These are phyloP conservation scores for Drosophila chauvacae DNA, from an alignment of 1,140 invertebrate species.

Conservation along the genomic window DNA sequence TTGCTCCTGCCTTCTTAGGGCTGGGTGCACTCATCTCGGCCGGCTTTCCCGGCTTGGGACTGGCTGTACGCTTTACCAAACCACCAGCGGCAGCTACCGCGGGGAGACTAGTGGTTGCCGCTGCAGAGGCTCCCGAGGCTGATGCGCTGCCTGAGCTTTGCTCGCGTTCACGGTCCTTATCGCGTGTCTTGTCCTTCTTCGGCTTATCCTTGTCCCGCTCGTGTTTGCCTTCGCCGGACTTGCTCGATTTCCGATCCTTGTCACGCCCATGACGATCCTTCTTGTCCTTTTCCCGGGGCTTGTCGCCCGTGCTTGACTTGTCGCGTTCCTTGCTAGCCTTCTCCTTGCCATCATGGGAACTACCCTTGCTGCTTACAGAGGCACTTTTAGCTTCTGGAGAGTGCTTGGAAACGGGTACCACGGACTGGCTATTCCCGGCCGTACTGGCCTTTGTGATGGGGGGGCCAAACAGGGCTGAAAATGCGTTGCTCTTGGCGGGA, in stretches of 20 bases:
- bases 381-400: slow-evolving; percentile 81
- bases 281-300: slow-evolving; percentile 86
- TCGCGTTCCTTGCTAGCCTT: slow-evolving; percentile 76
- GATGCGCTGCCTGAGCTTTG: slow-evolving; percentile 78
- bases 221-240: slow-evolving; percentile 85
- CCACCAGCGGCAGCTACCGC: slow-evolving; percentile 1
- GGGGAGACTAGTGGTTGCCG: slow-evolving; percentile 1
- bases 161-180: slow-evolving; percentile 87
- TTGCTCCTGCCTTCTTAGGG: slow-evolving; percentile 50
- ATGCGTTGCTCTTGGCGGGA: slow-evolving; percentile 87
- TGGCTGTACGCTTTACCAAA: slow-evolving; percentile 86
- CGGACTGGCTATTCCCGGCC: slow-evolving; percentile 3
- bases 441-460: slow-evolving; percentile 89
- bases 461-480: slow-evolving; percentile 91
- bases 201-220: slow-evolving; percentile 89
- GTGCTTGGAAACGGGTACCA: slow-evolving; percentile 77
- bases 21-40: slow-evolving; percentile 61
- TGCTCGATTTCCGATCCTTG: slow-evolving; percentile 84
- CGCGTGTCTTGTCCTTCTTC: slow-evolving; percentile 86
- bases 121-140: slow-evolving; percentile 2
- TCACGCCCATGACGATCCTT: slow-evolving; percentile 88
- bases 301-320: slow-evolving; percentile 69
- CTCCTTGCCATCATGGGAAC: slow-evolving; percentile 58
- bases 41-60: slow-evolving; percentile 84
- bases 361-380: slow-evolving; percentile 34